Evolutionary conservation across 1,140 invertebrate genomes (phyloP), one percentile per base, ranked within the genome.

Genomic region (Eriosoma lanigerum): DNA sequence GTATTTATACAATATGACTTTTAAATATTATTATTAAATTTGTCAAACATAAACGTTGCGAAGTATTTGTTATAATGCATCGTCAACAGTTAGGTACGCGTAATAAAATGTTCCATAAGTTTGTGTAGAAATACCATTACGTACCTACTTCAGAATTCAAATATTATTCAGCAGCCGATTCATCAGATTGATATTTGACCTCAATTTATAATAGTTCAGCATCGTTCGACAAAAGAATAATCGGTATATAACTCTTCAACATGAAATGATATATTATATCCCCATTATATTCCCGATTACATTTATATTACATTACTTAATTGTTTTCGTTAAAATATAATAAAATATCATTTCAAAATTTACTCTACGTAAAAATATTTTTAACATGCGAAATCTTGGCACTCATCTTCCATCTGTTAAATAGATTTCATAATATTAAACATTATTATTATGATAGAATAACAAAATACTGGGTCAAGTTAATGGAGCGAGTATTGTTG

Each of bases 121-220:
- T 62, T 26, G 58, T 64, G 60, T 64, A 38, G 13, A 44, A 21
- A 13, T 44, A 66, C 38, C 62, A 66, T 66, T 44, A 66, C 29
- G 21, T 58, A 26, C 24, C 17, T 89, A 89, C 19, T 70, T 70
- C 44, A 64, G 44, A 70, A 38, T 38, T 38, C 32, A 38, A 38
- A 4, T 66, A 44, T 70, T n/a, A n/a, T n/a, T n/a, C 32, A 48
- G 19, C 24, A 38, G 32, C 12, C n/a, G 17, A 72, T 19, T 72
- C 48, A 50, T 50, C 21, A 50, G 46, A 52, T 52, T 50, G 46
- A 72, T 26, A 50, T 72, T 52, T 72, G 68, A 72, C 68, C 68
- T 72, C 48, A 19, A 72, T 72, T 72, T n/a, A 72, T 3, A 29
- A 38, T 38, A 29, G 46, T 72, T 50, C 48, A 72, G 9, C 68